Conservation (phyloP, 1,140 invertebrate species). For the Metaphire vulgaris region DNA sequence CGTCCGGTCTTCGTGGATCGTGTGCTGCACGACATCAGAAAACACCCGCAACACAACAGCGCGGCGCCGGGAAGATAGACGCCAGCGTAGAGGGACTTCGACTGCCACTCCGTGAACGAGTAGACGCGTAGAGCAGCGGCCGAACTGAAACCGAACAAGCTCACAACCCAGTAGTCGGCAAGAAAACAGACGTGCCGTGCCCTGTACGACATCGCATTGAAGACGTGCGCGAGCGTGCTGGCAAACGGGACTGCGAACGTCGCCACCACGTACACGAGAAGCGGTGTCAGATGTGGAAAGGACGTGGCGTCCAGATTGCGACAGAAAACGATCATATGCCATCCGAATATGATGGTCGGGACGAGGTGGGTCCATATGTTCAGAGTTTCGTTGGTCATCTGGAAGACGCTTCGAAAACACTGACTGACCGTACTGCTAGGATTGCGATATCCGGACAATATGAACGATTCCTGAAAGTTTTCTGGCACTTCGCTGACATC, state of each 20-base stretch:
- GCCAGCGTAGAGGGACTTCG: slow-evolving; percentile 37
- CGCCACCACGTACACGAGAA: slow-evolving; percentile 52
- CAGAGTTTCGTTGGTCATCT: slow-evolving; percentile 55
- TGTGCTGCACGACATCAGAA: slow-evolving; percentile 50
- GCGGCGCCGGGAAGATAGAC: slow-evolving; percentile 46
- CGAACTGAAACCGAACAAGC: slow-evolving; percentile 51
- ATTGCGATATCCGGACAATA: slow-evolving; percentile 51
- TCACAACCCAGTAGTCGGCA: slow-evolving; percentile 54
- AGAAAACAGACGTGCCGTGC: slow-evolving; percentile 56
- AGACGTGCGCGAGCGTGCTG: slow-evolving; percentile 54
- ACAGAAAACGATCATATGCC: slow-evolving; percentile 32
- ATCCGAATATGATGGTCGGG: slow-evolving; percentile 52
- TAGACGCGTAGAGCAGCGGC: slow-evolving; percentile 53
- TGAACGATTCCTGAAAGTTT: slow-evolving; percentile 53
- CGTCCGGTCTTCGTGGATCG: slow-evolving; percentile 46
- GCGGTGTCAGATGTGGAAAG: slow-evolving; percentile 50
- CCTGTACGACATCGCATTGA: slow-evolving; percentile 53
- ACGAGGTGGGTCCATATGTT: slow-evolving; percentile 58
- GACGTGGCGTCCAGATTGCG: slow-evolving; percentile 43
- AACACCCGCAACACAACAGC: slow-evolving; percentile 43
- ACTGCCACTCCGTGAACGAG: slow-evolving; percentile 47
- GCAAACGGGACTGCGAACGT: slow-evolving; percentile 52
- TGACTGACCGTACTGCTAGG: slow-evolving; percentile 51
- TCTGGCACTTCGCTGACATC: slow-evolving; percentile 50
- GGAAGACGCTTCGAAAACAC: slow-evolving; percentile 52